These are phyloP conservation scores for Brachionus rotundiformis DNA, from an alignment of 1,140 invertebrate genomes.

Conservation along the genomic window DNA sequence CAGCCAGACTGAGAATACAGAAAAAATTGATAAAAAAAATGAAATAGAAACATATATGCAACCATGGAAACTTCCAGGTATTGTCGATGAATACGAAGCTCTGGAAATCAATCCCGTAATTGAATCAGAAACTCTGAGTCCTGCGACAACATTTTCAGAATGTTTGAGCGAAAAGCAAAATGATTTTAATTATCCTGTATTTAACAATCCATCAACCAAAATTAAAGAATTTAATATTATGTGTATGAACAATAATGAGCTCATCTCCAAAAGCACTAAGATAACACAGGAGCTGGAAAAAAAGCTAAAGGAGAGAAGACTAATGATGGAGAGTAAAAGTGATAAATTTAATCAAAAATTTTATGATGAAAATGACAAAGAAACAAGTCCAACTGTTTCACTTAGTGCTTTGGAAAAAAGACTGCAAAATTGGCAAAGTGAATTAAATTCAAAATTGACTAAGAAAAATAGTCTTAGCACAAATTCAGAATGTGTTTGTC, in stretches of 20 bases:
- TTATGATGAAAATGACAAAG: background rate
- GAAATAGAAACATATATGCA: conserved; percentile 23
- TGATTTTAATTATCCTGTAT: background rate
- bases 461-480: background rate
- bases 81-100: conserved; percentile 38
- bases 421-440: conserved; percentile 36
- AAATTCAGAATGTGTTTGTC: conserved; percentile 19
- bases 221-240: conserved; percentile 16
- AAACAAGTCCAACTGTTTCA: background rate
- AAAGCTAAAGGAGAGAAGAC: conserved; percentile 44
- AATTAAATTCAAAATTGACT: conserved; percentile 18
- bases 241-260: conserved; percentile 43
- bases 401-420: conserved; percentile 5
- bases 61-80: conserved; percentile 29
- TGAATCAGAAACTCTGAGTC: conserved; percentile 30
- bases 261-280: conserved; percentile 38
- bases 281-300: conserved; percentile 48
- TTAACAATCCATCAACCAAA: background rate
- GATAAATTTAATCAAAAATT: conserved; percentile 26
- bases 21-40: conserved; percentile 37
- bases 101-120: conserved; percentile 30
- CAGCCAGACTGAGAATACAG: background rate
- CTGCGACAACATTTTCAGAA: conserved; percentile 48
- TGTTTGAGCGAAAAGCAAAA: conserved; percentile 17
- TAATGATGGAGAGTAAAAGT: conserved; percentile 50